phyloP scores from a whole-genome alignment of 2,888 invertebrate species.

The Catotricha subobsoleta region DNA sequence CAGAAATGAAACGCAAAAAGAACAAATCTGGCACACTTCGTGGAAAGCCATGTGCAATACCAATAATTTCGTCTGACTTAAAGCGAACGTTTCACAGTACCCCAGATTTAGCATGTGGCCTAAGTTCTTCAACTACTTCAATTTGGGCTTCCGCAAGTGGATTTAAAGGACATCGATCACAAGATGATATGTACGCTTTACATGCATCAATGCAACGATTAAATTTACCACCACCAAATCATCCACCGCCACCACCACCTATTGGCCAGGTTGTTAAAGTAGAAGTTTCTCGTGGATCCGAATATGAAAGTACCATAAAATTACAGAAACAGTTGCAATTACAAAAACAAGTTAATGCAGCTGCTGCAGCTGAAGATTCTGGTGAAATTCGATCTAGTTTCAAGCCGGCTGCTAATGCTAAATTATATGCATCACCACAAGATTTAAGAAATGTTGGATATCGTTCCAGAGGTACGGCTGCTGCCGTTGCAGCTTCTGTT shows the following conservation, averaged over 20 bases:
- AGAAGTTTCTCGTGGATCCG: constrained; percentile 35
- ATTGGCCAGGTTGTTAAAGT: constrained; percentile 53
- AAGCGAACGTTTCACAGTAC: constrained; percentile 78
- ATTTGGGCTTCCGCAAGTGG: constrained; percentile 21
- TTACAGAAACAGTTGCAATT: constrained; percentile 25
- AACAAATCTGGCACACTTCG: constrained; percentile 27
- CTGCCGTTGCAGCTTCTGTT: no score
- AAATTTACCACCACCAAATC: constrained; percentile 57
- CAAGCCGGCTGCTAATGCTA: constrained; percentile 68
- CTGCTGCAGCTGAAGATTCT: constrained; percentile 14
- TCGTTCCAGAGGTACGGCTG: constrained; percentile 22
- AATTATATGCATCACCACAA: constrained; percentile 76
- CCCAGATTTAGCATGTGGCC: constrained; percentile 45
- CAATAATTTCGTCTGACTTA: constrained; percentile 29
- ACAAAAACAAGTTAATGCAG: constrained; percentile 17
- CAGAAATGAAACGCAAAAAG: constrained; percentile 79
- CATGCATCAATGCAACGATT: constrained; percentile 29
- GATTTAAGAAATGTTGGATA: constrained; percentile 59
- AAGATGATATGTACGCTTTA: constrained; percentile 44
- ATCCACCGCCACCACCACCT: constrained; percentile 63
- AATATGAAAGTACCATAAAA: constrained; percentile 30
- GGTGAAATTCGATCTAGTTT: constrained; percentile 63
- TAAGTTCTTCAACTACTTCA: constrained; percentile 17
- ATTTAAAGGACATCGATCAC: constrained; percentile 43
- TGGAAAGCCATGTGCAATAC: constrained; percentile 29